Evolutionary conservation across 2,797 vertebrate genomes (phyloP), one percentile per base, ranked within the genome.

Genomic region (Falco naumanni): DNA sequence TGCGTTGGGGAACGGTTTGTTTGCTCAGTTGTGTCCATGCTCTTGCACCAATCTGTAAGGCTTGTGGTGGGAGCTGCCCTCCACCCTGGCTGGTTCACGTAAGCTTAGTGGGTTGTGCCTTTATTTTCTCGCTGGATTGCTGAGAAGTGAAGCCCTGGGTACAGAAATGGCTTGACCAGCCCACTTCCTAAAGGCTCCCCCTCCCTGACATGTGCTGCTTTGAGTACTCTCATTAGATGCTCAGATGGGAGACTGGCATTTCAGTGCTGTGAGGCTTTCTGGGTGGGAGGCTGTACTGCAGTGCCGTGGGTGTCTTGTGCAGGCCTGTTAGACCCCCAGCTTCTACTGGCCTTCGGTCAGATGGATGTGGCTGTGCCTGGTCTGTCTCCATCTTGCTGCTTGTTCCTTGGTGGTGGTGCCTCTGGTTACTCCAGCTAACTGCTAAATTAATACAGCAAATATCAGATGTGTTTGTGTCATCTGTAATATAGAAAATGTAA

Each of bases 281-380:
- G 34, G 34, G 39, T 80, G 19, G 70, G 74, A 48, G 68, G 34
- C 41, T 81, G 19, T 48, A 0, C 33, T 78, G 61, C 51, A 21
- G 19, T 21, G 8, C 19, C 19, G 0, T 10, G 25, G 16, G 7
- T 51, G 6, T 45, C 47, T 57, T 0, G 1, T 51, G 47, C 26
- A 43, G 37, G 51, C 43, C 64, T 51, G 39, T 60, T 60, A 45
- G 65, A 68, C 4, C 53, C 17, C 1, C 4, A 29, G 47, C 26
- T 68, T 12, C 71, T 9, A 2, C 28, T 6, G 47, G 34, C 13
- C 39, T 86, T 84, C 43, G 71, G 48, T 85, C 76, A 57, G 41
- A 10, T 61, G 74, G 63, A 69, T 37, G 39, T 69, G 69, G 24
- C 57, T 60, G 0, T 71, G 29, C 29, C 50, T 79, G 29, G 3